Base-by-base conservation (phyloP, 2,113 vertebrate genomes). In the Carlito syrichta region DNA sequence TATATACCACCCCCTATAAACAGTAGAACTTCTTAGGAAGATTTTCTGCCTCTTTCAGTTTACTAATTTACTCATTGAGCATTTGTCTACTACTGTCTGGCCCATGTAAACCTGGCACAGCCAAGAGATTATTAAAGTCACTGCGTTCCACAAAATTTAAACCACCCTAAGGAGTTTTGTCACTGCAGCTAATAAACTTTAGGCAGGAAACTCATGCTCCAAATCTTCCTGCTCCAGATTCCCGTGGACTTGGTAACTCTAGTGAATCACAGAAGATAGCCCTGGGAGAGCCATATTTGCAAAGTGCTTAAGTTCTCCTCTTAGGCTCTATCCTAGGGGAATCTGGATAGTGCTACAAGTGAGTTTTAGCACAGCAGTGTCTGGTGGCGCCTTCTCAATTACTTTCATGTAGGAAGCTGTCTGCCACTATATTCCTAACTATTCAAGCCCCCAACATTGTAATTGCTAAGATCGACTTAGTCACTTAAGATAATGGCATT, bases 401-500 rank as follows among this genome's bases (percentile, higher is more conserved):
- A 23, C 43, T 90, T 86, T 96, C 89, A 69, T 13, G 25, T 68
- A 66, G 60, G 82, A 89, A 78, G 45, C 69, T 73, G 91, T 93
- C 91, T 94, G 89, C 63, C 77, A 66, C 48, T 62, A 2, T 38
- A 35, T 48, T 95, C 45, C 91, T 95, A 85, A 94, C 82, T 45
- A 88, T 71, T 86, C 63, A 73, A 79, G 6, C 87, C 43, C 45
- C 35, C 68, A 52, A 62, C 93, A 54, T 23, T 52, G 81, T 93
- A 94, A 97, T 96, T 96, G 94, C 90, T 86, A 40, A 76, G 58
- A 94, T 45, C 62, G 84, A 74, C 71, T 96, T 95, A 94, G 89
- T 96, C 96, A 92, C 89, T 95, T 96, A 95, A 95, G 78, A 95
- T 96, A 96, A 96, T 95, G 77, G 58, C 89, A 79, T 73, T 82